Evolutionary conservation across 2,113 vertebrate genomes (phyloP).

Genomic region (Periophthalmodon schlosseri): DNA sequence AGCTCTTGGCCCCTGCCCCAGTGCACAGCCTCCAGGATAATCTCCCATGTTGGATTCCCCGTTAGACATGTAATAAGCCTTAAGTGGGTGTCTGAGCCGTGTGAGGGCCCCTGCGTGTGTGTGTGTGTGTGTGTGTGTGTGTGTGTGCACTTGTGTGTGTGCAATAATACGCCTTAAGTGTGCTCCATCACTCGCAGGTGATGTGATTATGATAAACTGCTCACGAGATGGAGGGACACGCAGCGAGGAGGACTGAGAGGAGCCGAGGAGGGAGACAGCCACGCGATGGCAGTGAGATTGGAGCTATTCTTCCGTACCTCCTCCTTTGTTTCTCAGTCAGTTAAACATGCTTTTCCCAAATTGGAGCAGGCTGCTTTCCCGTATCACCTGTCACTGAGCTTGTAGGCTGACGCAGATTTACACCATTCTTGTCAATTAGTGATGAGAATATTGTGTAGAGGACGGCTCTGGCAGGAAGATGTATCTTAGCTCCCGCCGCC

Average conservation of each 20-base stretch:
- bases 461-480: conserved; percentile 5
- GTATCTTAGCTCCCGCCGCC: not conserved
- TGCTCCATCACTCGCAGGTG: conserved; percentile 64
- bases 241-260: conserved; percentile 1
- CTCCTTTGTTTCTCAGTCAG: not conserved
- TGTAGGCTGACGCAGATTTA: conserved; percentile 25
- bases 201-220: conserved; percentile 75
- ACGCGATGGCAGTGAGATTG: not conserved
- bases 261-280: not conserved
- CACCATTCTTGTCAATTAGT: conserved; percentile 21
- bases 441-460: conserved; percentile 5
- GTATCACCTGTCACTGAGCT: conserved; percentile 25
- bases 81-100: conserved; percentile 60
- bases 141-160: not conserved
- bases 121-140: no score
- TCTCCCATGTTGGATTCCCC: conserved; percentile 61
- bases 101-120: not conserved
- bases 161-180: conserved; percentile 67
- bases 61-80: conserved; percentile 67
- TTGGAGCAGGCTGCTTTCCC: conserved; percentile 20
- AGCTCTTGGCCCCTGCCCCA: conserved; percentile 47
- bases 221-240: conserved; percentile 51
- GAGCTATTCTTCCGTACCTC: no score
- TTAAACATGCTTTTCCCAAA: conserved; percentile 26
- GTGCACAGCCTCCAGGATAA: conserved; percentile 57